Base-by-base conservation (phyloP, 2,797 vertebrate genomes). In the Yasuhikotakia modesta region DNA sequence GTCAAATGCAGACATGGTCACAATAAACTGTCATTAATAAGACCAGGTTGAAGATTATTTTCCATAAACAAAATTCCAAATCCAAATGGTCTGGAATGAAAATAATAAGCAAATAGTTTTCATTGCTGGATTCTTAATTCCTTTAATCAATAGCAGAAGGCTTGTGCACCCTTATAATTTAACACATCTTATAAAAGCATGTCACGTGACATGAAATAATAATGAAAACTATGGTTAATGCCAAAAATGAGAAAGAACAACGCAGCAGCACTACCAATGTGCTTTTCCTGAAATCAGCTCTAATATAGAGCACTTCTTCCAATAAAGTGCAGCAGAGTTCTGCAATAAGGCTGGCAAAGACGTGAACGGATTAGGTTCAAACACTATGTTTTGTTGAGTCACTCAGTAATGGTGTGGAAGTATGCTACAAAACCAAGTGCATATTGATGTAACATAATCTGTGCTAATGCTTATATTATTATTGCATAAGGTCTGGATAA, bases 221-320 rank as follows among this genome's bases (percentile, higher is more conserved):
- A 55, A 55, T 53, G n/a, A 19, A 21, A 30, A 19, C 43, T 12
- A 11, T 32, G 21, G 13, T 3, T 24, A 14, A 53, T 43, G 39
- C 39, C 11, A 13, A 24, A 39, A 43, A 45, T 7, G 3, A 17
- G 8, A 4, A 11, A 61, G 48, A 17, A 48, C 24, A 78, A 66
- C 24, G 65, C 45, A 19, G 35, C 12, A 55, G 76, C 77, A 81
- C 79, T 46, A 17, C 70, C 67, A 85, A 80, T 27, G 73, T 68
- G 81, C 70, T 75, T 74, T 48, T 66, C 10, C 50, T 43, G 24
- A 73, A 57, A 81, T 76, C 39, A 64, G 77, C 84, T 85, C 84
- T 85, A 85, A 83, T 70, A 77, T 85, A 85, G 84, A 85, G 84
- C 79, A 53, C 22, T 30, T 17, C 65, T 68, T 43, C 14, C 13